These are phyloP conservation scores for Etheostoma perlongum DNA, from an alignment of 2,797 vertebrate genomes.

Conservation along the genomic window DNA sequence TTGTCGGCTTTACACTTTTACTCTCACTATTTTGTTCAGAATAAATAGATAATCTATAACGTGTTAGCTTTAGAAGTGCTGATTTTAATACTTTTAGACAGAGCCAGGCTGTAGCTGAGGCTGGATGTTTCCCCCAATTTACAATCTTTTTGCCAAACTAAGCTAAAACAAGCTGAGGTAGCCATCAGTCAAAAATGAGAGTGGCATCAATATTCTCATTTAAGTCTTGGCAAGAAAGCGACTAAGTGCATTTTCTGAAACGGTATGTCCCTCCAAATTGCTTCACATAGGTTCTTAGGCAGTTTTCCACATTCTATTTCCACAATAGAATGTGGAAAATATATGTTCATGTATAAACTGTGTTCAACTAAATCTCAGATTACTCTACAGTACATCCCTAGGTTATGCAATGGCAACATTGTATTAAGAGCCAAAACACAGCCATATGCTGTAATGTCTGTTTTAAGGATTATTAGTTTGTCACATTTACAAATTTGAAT, in stretches of 20 bases:
- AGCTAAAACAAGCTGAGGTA: background rate
- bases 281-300: background rate
- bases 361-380: background rate
- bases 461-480: conserved; percentile 22
- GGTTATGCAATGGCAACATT: background rate
- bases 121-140: background rate
- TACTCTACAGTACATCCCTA: background rate
- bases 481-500: conserved; percentile 35
- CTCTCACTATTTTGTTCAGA: background rate
- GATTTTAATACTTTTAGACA: background rate
- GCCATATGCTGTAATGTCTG: conserved; percentile 2
- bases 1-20: background rate
- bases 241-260: background rate
- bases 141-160: background rate
- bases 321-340: background rate
- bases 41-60: background rate
- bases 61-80: background rate
- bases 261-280: background rate
- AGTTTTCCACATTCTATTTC: background rate
- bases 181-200: background rate
- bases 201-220: background rate
- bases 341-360: no score
- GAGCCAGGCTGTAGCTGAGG: no score
- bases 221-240: background rate
- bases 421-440: background rate